Evolutionary conservation across 1,140 invertebrate genomes (phyloP).

Genomic region (Phymorhynchus buccinoides): DNA sequence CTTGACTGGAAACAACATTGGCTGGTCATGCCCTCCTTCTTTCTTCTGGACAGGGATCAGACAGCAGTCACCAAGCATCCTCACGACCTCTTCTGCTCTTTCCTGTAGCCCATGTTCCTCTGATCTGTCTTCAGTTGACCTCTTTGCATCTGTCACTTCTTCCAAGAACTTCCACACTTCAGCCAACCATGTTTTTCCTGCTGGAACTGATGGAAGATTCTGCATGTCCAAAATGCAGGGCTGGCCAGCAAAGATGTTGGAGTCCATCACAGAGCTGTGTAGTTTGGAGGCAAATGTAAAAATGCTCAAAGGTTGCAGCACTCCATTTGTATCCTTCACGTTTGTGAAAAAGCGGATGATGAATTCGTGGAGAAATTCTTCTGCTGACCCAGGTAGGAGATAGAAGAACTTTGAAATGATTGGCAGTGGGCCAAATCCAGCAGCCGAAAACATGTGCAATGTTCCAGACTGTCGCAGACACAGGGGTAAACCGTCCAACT

Average conservation of each 20-base stretch:
- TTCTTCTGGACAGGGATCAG: conserved; percentile 13
- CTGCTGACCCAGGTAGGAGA: neutral
- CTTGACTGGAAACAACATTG: conserved; percentile 25
- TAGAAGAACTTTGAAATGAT: neutral
- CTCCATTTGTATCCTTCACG: neutral
- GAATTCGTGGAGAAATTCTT: conserved; percentile 13
- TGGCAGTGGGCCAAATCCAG: neutral
- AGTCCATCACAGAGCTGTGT: neutral
- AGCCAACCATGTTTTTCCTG: neutral
- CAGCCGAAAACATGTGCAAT: neutral
- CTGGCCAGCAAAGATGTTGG: neutral
- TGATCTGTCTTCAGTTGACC: too few relatives aligned
- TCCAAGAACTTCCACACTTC: conserved; percentile 21
- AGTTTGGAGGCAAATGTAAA: neutral
- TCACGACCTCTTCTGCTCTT: neutral
- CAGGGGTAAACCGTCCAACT: conserved; percentile 7
- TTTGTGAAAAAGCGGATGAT: neutral
- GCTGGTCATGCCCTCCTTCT: neutral
- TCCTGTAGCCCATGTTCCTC: neutral
- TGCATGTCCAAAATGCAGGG: neutral
- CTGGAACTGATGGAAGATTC: neutral
- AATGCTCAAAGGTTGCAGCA: neutral
- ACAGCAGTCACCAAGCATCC: conserved; percentile 12
- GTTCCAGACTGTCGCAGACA: conserved; percentile 19
- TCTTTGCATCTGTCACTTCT: neutral